A percentile compares a stretch with the other conserved stretches of the same genome.
Conservation (phyloP, 2,797 vertebrate species). For the Centropyge bicolor region DNA sequence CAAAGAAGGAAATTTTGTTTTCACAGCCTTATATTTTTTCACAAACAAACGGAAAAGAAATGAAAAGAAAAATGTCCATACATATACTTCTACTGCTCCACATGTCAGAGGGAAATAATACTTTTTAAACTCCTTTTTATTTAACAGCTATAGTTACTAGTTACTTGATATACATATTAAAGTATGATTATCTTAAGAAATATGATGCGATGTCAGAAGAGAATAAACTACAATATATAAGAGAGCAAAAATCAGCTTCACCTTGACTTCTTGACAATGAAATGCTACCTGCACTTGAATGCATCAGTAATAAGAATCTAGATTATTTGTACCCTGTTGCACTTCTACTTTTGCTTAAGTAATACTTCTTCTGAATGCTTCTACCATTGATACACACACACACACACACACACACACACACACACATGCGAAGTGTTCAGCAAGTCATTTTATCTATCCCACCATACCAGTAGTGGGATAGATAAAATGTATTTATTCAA, state of each 20-base stretch:
- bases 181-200: not conserved
- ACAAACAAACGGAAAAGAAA: too few species aligned
- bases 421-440: too few species aligned
- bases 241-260: not conserved
- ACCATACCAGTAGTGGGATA: too few species aligned
- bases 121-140: not conserved
- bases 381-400: too few species aligned
- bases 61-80: not conserved
- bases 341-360: too few species aligned
- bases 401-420: too few species aligned
- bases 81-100: not conserved
- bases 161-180: not conserved
- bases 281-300: not conserved
- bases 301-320: not conserved
- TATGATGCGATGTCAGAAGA: not conserved
- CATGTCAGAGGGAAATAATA: not conserved
- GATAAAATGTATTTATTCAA: too few species aligned
- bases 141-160: not conserved
- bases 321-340: too few species aligned
- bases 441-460: too few species aligned
- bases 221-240: not conserved
- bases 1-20: not conserved
- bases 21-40: not conserved
- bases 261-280: not conserved
- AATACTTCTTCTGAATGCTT: too few species aligned